These are phyloP conservation scores for Charanyca ferruginea DNA, from an alignment of 2,888 invertebrate species.

Conservation along the genomic window DNA sequence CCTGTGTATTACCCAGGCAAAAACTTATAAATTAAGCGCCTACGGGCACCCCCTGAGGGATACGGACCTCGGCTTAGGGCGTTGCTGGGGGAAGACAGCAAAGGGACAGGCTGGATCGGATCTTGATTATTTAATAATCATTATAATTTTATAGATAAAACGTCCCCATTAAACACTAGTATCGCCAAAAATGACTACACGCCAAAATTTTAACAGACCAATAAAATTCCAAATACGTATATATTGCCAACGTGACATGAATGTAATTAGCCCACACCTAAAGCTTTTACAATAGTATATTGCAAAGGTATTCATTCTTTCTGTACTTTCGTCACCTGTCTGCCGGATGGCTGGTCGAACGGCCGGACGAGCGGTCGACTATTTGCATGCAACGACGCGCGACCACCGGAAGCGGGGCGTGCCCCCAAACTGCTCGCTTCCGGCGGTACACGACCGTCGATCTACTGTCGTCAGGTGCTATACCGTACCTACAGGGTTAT, in stretches of 20 bases:
- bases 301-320: conserved; percentile 60
- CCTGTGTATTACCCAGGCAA: too few species aligned
- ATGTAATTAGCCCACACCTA: conserved; percentile 46
- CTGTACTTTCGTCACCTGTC: conserved; percentile 74
- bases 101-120: too few species aligned
- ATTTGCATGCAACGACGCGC: conserved; percentile 88
- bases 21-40: too few species aligned
- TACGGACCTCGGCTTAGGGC: too few species aligned
- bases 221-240: conserved; percentile 10
- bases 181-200: background rate
- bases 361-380: conserved; percentile 67
- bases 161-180: background rate
- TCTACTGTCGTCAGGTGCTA: conserved; percentile 64
- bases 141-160: conserved; percentile 2
- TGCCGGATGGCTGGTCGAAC: conserved; percentile 62
- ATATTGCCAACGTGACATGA: conserved; percentile 28
- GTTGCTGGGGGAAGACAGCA: too few species aligned
- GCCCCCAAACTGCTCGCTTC: conserved; percentile 88
- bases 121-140: too few species aligned
- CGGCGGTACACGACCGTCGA: conserved; percentile 70
- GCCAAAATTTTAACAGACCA: background rate
- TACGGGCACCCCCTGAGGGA: too few species aligned
- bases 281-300: conserved; percentile 45
- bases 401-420: conserved; percentile 86
- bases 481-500: conserved; percentile 54